These are phyloP conservation scores for Callopanchax toddi DNA, from an alignment of 2,113 vertebrate genomes.

Conservation along the genomic window DNA sequence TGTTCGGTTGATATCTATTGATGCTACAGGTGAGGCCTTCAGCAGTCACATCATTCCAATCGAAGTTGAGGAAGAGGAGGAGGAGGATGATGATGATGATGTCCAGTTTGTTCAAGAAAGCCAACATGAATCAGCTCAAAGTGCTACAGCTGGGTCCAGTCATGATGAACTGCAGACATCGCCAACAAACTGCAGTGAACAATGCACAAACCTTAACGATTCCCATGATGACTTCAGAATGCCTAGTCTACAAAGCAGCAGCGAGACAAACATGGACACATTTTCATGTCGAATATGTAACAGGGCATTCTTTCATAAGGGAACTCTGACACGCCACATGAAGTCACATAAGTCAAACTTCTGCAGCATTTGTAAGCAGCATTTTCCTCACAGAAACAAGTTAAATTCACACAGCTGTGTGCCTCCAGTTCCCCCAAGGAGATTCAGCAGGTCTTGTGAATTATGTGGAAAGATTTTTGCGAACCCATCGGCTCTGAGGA, in stretches of 20 bases:
- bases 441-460: slow-evolving; percentile 43
- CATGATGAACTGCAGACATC: slow-evolving; percentile 20
- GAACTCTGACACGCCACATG: slow-evolving; percentile 68
- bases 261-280: slow-evolving; percentile 9
- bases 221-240: slow-evolving; percentile 24
- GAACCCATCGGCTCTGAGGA: slow-evolving; percentile 64
- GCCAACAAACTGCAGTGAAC: slow-evolving; percentile 18
- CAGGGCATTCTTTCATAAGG: slow-evolving; percentile 61
- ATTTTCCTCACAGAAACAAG: slow-evolving; percentile 48
- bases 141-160: slow-evolving; percentile 10
- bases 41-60: slow-evolving; percentile 65
- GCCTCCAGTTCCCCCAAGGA: slow-evolving; percentile 6
- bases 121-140: slow-evolving; percentile 30
- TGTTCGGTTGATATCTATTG: slow-evolving; percentile 38
- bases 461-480: slow-evolving; percentile 70
- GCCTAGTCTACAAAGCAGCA: slow-evolving; percentile 1
- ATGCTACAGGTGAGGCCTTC: slow-evolving; percentile 45
- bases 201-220: slow-evolving; percentile 1
- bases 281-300: slow-evolving; percentile 62
- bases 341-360: slow-evolving; percentile 64
- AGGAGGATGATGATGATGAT: slow-evolving; percentile 40
- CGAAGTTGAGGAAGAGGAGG: slow-evolving; percentile 40
- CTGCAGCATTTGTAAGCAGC: slow-evolving; percentile 64
- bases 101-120: slow-evolving; percentile 55
- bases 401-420: slow-evolving; percentile 57